phyloP scores from a whole-genome alignment of 2,113 vertebrate genomes.

The Bostrychus sinensis region DNA sequence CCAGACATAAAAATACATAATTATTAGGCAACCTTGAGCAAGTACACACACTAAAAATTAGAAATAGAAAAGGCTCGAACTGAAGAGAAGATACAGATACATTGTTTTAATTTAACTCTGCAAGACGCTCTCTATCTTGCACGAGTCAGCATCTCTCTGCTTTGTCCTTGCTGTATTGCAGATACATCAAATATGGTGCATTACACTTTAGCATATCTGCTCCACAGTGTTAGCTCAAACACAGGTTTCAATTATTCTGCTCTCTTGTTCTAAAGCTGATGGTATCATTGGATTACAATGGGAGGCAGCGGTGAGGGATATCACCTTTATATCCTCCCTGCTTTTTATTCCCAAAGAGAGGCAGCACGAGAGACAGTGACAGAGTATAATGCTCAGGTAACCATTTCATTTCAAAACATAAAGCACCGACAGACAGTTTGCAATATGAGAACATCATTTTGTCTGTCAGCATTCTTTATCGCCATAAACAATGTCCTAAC shows the following conservation, averaged over 20 bases:
- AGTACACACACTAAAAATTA: slow-evolving; percentile 26
- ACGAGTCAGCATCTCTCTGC: slow-evolving; percentile 54
- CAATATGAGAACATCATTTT: slow-evolving; percentile 30
- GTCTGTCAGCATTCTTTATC: slow-evolving; percentile 55
- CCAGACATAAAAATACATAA: slow-evolving; percentile 53
- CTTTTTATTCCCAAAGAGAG: slow-evolving; percentile 31
- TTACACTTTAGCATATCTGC: slow-evolving; percentile 40
- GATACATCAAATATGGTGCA: slow-evolving; percentile 52
- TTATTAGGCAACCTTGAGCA: slow-evolving; percentile 56
- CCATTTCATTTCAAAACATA: slow-evolving; percentile 22
- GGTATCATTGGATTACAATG: slow-evolving; percentile 42
- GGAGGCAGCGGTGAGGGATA: slow-evolving; percentile 18
- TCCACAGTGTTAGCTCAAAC: slow-evolving; percentile 38
- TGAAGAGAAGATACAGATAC: slow-evolving; percentile 2
- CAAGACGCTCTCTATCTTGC: slow-evolving; percentile 33
- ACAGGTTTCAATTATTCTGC: slow-evolving; percentile 44
- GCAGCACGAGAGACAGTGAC: slow-evolving; percentile 4
- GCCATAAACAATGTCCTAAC: slow-evolving; percentile 63
- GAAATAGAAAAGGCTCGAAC: slow-evolving; percentile 6
- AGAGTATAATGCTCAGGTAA: slow-evolving; percentile 20
- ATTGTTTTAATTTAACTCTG: slow-evolving; percentile 32
- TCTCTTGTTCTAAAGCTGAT: slow-evolving; percentile 34
- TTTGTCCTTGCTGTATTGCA: slow-evolving; percentile 63
- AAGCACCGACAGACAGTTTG: slow-evolving; percentile 1
- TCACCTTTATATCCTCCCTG: slow-evolving; percentile 21